Conservation (phyloP, 2,113 vertebrate genomes). For the Archocentrus centrarchus region DNA sequence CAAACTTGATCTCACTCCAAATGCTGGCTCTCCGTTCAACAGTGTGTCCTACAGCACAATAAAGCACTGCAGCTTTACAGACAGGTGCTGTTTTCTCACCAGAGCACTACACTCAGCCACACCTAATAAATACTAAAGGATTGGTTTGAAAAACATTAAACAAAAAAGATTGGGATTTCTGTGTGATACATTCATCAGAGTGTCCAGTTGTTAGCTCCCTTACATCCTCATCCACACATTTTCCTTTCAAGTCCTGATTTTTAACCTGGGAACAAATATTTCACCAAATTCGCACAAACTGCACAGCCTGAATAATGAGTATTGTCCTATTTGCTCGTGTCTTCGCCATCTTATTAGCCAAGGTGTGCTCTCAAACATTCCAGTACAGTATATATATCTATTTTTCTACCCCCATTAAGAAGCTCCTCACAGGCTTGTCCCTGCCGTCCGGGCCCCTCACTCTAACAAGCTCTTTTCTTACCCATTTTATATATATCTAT, state of each 20-base stretch:
- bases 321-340: neutral
- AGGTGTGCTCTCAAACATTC: constrained; percentile 64
- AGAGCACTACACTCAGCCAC: neutral
- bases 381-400: constrained; percentile 67
- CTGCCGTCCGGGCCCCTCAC: constrained; percentile 27
- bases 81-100: neutral
- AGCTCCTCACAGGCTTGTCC: constrained; percentile 68
- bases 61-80: neutral
- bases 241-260: neutral
- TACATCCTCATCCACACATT: neutral
- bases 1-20: constrained; percentile 17
- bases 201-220: neutral
- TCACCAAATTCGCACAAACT: neutral
- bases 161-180: neutral
- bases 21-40: neutral
- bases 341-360: constrained; percentile 13
- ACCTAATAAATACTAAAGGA: neutral
- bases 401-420: constrained; percentile 68
- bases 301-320: neutral
- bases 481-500: neutral
- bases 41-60: neutral
- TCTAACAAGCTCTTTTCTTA: constrained; percentile 25
- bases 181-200: neutral
- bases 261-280: neutral
- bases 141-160: neutral